phyloP scores from a whole-genome alignment of 2,113 vertebrate genomes.

The Onychorhynchus coronatus region DNA sequence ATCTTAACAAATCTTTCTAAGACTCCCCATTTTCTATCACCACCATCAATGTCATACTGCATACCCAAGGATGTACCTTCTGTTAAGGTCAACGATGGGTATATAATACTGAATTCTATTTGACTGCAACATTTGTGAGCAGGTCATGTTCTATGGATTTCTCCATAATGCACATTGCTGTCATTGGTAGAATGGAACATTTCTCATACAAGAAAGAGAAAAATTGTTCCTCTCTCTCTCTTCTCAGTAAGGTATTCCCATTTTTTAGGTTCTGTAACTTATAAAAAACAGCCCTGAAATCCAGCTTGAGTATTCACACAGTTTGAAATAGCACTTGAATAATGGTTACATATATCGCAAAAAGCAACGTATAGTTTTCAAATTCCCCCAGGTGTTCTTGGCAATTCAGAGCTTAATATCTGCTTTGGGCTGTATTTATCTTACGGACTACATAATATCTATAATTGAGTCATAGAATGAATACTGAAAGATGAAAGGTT shows the following conservation, averaged over 20 bases:
- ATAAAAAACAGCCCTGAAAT: not conserved
- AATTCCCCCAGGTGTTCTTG: not conserved
- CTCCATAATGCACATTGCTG: not conserved
- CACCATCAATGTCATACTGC: not conserved
- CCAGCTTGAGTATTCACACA: not conserved
- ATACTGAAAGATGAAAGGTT: not conserved
- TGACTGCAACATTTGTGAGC: not conserved
- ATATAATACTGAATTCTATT: not conserved
- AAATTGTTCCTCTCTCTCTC: not conserved
- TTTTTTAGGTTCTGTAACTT: not conserved
- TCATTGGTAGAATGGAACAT: not conserved
- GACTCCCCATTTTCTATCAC: not conserved
- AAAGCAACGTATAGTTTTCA: not conserved
- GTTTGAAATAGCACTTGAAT: not conserved
- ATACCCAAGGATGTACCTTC: not conserved
- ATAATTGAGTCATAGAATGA: not conserved
- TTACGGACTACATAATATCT: not conserved
- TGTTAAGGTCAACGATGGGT: not conserved
- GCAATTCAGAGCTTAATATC: not conserved
- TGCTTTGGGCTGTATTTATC: not conserved
- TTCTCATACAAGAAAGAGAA: not conserved
- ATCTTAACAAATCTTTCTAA: not conserved
- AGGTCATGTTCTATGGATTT: not conserved
- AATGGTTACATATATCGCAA: not conserved
- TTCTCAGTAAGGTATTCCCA: not conserved